Conservation (phyloP, 2,888 invertebrate genomes). For the Agrotis ipsilon region DNA sequence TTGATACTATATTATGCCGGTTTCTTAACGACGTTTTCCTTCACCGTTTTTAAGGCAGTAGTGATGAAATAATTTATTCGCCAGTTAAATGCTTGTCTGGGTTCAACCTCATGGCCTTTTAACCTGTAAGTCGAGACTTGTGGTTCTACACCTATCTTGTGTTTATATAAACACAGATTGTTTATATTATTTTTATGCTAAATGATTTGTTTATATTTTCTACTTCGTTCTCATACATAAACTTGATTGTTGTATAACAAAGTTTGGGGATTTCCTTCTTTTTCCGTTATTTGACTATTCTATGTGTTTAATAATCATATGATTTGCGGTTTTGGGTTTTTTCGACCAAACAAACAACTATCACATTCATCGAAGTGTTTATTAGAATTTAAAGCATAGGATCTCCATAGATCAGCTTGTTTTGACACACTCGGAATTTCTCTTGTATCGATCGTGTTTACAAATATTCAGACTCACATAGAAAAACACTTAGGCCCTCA, state of each 20-base stretch:
- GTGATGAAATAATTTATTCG: not conserved
- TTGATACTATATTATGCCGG: not conserved
- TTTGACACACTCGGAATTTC: no score
- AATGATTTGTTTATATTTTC: conserved; percentile 17
- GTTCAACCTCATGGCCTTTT: no score
- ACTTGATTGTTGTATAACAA: not conserved
- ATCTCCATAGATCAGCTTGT: no score
- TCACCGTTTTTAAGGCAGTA: not conserved
- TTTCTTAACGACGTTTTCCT: not conserved
- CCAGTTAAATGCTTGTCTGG: no score
- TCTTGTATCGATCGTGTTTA: no score
- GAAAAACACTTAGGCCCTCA: no score
- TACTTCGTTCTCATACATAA: conserved; percentile 1
- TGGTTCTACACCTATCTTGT: not conserved
- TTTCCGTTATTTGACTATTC: not conserved
- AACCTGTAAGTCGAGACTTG: not conserved
- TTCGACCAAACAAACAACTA: no score
- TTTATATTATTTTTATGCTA: conserved; percentile 9
- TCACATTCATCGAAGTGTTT: no score
- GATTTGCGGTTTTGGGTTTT: not conserved
- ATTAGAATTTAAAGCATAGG: no score
- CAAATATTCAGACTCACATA: no score
- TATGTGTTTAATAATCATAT: not conserved
- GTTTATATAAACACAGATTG: not conserved
- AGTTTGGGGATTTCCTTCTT: not conserved